Conservation (phyloP, 2,797 vertebrate genomes). For the Echiichthys vipera region DNA sequence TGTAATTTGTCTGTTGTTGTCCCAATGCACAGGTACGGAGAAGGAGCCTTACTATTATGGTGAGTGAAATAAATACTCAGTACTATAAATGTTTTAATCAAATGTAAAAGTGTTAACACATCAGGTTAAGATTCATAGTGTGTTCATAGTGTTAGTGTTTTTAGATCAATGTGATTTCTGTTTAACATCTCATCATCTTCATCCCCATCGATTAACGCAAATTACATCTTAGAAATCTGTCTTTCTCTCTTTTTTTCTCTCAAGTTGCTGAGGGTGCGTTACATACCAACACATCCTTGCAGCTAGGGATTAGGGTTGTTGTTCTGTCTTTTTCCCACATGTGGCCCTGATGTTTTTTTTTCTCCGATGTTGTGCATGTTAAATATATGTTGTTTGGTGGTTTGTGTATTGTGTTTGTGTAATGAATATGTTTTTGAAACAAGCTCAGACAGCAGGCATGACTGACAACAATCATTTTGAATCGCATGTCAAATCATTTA, state of each 20-base stretch:
- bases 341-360: constrained; percentile 17
- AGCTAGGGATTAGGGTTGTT: constrained; percentile 38
- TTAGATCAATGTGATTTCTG: constrained; percentile 20
- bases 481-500: constrained; percentile 43
- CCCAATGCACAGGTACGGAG: constrained; percentile 58
- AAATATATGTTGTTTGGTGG: constrained; percentile 33
- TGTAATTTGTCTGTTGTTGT: constrained; percentile 17
- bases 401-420: constrained; percentile 36
- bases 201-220: constrained; percentile 23
- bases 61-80: constrained; percentile 58
- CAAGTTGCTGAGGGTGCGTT: constrained; percentile 53
- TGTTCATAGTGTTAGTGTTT: constrained; percentile 23
- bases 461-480: constrained; percentile 14
- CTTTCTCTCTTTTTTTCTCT: constrained; percentile 48
- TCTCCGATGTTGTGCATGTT: constrained; percentile 36
- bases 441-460: constrained; percentile 44
- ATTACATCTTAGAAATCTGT: constrained; percentile 48
- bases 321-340: constrained; percentile 12
- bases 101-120: constrained; percentile 6
- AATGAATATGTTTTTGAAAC: constrained; percentile 15
- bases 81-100: not conserved
- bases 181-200: constrained; percentile 37
- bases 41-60: constrained; percentile 83
- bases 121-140: not conserved
- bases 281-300: constrained; percentile 32